phyloP scores from a whole-genome alignment of 2,888 invertebrate species.

The Lysandra coridon region DNA sequence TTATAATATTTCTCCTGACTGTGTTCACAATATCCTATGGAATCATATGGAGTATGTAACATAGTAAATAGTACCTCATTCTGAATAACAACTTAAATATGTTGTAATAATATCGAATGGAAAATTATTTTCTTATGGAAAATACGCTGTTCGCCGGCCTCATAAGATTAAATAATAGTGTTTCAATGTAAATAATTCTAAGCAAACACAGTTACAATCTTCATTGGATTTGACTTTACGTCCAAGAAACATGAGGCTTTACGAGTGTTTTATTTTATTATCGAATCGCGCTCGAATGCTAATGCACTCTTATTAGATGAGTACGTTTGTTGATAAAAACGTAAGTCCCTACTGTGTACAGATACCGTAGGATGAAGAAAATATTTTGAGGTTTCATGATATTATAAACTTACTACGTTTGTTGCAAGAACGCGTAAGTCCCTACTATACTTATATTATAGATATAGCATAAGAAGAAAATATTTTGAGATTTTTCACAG shows the following conservation, averaged over 20 bases:
- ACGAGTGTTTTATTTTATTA: conserved; percentile 28
- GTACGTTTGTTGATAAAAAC: conserved; percentile 17
- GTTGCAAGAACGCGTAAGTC: not conserved
- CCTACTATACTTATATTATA: not conserved
- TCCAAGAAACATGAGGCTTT: conserved; percentile 10
- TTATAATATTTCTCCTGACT: too few relatives aligned
- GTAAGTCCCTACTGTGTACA: not conserved
- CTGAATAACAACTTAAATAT: too few relatives aligned
- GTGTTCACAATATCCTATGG: too few relatives aligned
- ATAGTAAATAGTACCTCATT: too few relatives aligned
- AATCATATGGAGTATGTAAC: too few relatives aligned
- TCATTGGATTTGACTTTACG: conserved; percentile 20
- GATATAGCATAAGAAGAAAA: not conserved
- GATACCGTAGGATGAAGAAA: not conserved
- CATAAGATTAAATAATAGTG: too few relatives aligned
- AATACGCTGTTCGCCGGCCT: too few relatives aligned
- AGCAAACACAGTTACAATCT: not conserved
- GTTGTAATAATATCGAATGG: too few relatives aligned
- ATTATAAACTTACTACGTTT: not conserved
- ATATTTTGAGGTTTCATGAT: too few relatives aligned
- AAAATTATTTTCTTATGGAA: too few relatives aligned
- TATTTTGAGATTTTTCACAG: too few relatives aligned
- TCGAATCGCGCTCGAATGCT: conserved; percentile 24
- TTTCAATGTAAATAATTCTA: too few relatives aligned
- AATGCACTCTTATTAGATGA: not conserved